Base-by-base conservation (phyloP, 2,113 vertebrate genomes). In the Periophthalmus modestus region DNA sequence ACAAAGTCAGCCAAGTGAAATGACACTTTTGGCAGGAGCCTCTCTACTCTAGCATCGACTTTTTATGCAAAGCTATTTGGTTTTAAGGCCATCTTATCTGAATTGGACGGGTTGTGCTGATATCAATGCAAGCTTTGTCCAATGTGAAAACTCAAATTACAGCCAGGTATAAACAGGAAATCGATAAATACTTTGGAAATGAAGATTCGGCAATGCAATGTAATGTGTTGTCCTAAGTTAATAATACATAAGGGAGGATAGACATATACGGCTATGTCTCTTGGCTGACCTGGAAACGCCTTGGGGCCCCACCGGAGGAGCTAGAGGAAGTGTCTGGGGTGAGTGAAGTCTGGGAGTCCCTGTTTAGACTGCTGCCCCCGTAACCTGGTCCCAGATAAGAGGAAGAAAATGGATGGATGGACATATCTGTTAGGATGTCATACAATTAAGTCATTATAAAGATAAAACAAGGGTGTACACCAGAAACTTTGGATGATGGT, bases 11-110 rank as follows among this genome's bases (percentile, higher is more conserved):
- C 21, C 58, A 71, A 70, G 57, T 75, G 65, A 82, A 85, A 83
- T 74, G 67, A 77, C 69, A 85, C 71, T 73, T 78, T 81, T 72
- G 66, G 80, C 77, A 67, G 59, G 66, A 73, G 55, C 68, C 57
- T n/a, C n/a, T 50, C 68, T 28, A 39, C 70, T 62, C 46, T 33
- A 36, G 54, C 61, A 61, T 43, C 48, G 63, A 69, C 34, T 66
- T 55, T 65, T 71, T 52, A 75, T 67, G 55, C 63, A 78, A 48
- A 72, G 36, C 57, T 65, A 34, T 57, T 79, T 55, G 74, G 11
- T 55, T 70, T 82, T 66, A 69, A 59, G 43, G 54, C 75, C 57
- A 62, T 79, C 50, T 81, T 76, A 77, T 82, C 67, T 68, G 4
- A 39, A 65, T 9, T 73, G 77, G 69, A 68, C n/a, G 24, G 66